Conservation (phyloP, 2,888 invertebrate species). For the Andrena bucephala region DNA sequence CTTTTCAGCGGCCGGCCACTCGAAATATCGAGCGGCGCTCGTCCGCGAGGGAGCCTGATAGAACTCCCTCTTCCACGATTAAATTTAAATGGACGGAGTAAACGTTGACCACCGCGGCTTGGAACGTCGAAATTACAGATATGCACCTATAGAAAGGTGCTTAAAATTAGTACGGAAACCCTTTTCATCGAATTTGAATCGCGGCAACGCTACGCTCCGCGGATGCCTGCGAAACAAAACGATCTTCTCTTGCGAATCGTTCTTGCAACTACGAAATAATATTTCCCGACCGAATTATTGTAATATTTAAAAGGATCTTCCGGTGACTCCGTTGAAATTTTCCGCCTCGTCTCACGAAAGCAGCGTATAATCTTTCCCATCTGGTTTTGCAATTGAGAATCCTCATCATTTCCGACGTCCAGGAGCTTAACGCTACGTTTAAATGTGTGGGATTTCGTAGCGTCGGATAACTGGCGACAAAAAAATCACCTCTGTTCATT, state of each 20-base stretch:
- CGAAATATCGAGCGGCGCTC: constrained; percentile 29
- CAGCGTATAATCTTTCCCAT: not conserved
- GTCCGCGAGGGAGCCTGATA: not conserved
- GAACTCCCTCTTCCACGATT: not conserved
- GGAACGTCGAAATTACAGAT: not conserved
- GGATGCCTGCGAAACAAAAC: no score
- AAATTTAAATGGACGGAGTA: not conserved
- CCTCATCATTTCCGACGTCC: not conserved
- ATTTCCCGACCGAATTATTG: not conserved
- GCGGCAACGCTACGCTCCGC: no score
- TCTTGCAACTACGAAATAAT: not conserved
- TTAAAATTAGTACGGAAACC: not conserved
- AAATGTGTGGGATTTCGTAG: not conserved
- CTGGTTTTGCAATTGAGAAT: not conserved
- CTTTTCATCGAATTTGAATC: not conserved
- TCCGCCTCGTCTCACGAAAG: not conserved
- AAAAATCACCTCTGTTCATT: not conserved
- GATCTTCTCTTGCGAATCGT: no score
- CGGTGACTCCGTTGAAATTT: not conserved
- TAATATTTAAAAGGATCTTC: not conserved
- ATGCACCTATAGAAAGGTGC: not conserved
- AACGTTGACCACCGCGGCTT: not conserved
- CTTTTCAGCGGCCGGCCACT: constrained; percentile 35
- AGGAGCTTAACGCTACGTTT: not conserved
- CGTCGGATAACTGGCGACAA: not conserved